Base-by-base conservation (phyloP, 2,888 invertebrate genomes). In the Patella pellucida region DNA sequence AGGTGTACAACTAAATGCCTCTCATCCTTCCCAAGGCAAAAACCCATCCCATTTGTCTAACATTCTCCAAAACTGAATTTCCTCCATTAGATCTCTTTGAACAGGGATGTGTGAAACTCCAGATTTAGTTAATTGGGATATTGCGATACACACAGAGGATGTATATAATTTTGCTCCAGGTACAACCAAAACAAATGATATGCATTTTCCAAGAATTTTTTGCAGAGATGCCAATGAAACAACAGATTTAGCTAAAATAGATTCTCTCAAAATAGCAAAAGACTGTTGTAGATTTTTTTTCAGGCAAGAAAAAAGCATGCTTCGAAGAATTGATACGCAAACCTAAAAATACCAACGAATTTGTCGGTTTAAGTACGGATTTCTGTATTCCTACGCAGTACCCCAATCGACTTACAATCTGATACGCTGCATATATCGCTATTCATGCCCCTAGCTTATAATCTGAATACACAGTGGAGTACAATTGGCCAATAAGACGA, bases 351-450 rank as follows among this genome's bases (percentile, higher is more conserved):
- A 52, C 11, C 14, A 27, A 12, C 0, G 16, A 52, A 16, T n/a
- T 52, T 11, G 71, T 50, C 15, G 75, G 77, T 4, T 68, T 12
- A 68, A 77, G 67, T 19, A 69, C 62, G 51, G 73, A 75, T 67
- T 75, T 79, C 1, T 69, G 19, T 16, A 79, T 50, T 54, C 72
- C 71, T 15, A 77, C 12, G 41, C 69, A 76, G 70, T 79, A 77
- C 1, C 76, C 77, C 14, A 76, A 27, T 51, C 79, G 71, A 14
- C 73, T 51, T 15, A 79, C 19, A 16, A 79, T 50, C 31, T 77
- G 74, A 52, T 75, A 77, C 16, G 52, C 23, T 12, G 56, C 51
- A 27, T 54, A 71, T 52, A 68, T 31, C 11, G n/a, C 50, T 23
- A 27, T 56, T 7, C 31, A 11, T 62, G 19, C 54, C 11, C 9